These are phyloP conservation scores for Smutsia gigantea DNA, from an alignment of 2,797 vertebrate genomes.

Conservation along the genomic window DNA sequence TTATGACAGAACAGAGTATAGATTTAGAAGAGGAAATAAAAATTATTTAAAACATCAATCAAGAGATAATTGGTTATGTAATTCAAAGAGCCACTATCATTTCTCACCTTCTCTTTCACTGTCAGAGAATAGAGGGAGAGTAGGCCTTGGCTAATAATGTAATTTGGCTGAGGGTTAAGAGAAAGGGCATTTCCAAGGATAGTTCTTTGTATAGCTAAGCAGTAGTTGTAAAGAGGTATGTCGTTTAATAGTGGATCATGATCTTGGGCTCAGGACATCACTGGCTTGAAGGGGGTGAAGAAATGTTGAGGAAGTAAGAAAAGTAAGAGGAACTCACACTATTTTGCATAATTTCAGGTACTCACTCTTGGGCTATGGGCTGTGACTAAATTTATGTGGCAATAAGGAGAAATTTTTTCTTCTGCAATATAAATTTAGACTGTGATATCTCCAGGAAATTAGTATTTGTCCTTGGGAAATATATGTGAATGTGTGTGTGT, in stretches of 20 bases:
- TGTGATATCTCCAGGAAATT: neutral
- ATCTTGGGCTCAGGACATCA: neutral
- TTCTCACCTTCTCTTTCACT: constrained; percentile 40
- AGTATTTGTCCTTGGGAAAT: neutral
- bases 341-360: neutral
- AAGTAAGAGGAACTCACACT: neutral
- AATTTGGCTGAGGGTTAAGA: neutral
- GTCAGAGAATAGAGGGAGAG: neutral
- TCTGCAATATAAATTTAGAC: neutral
- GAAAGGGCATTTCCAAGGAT: neutral
- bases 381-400: neutral
- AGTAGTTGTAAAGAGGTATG: neutral
- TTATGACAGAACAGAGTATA: constrained; percentile 40
- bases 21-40: constrained; percentile 72
- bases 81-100: constrained; percentile 25
- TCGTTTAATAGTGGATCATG: neutral
- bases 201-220: neutral
- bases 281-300: neutral
- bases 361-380: neutral
- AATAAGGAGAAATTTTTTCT: neutral
- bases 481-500: neutral
- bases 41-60: constrained; percentile 61
- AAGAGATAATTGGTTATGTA: constrained; percentile 57
- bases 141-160: neutral
- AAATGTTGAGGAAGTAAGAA: neutral